Percentiles rank a stretch among this genome's conserved stretches.
Conservation (phyloP, 2,797 vertebrate genomes). For the Pelobates cultripes region DNA sequence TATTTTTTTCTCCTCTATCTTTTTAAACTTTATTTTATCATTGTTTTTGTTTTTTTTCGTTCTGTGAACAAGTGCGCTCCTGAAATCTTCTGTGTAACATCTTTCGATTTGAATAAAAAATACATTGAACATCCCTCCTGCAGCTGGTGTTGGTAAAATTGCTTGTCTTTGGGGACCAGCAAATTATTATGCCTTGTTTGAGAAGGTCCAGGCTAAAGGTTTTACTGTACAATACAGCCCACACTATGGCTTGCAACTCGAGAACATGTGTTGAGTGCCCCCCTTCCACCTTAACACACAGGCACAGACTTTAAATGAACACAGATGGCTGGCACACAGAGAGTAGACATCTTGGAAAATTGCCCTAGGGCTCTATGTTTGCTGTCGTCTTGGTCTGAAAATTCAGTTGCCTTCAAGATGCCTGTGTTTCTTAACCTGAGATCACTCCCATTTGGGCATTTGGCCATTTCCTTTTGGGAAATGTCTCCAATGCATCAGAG, state of each 20-base stretch:
- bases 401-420: slow-evolving; percentile 81
- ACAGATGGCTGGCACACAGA: slow-evolving; percentile 89
- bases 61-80: slow-evolving; percentile 80
- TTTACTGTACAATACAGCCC: slow-evolving; percentile 82
- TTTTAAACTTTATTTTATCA: slow-evolving; percentile 61
- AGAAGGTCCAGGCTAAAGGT: slow-evolving; percentile 86
- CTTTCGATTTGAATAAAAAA: slow-evolving; percentile 92
- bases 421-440: slow-evolving; percentile 84
- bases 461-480: slow-evolving; percentile 84
- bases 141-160: slow-evolving; percentile 87
- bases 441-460: slow-evolving; percentile 79
- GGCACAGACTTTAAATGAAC: slow-evolving; percentile 81
- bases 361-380: slow-evolving; percentile 69
- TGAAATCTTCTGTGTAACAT: slow-evolving; percentile 92
- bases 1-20: neutral
- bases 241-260: slow-evolving; percentile 89
- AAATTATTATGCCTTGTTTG: slow-evolving; percentile 80
- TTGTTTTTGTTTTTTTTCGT: slow-evolving; percentile 62
- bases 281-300: slow-evolving; percentile 48
- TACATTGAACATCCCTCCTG: slow-evolving; percentile 88
- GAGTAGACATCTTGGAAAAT: slow-evolving; percentile 75
- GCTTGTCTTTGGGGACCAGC: slow-evolving; percentile 75
- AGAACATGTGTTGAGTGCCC: slow-evolving; percentile 74
- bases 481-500: slow-evolving; percentile 78
- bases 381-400: slow-evolving; percentile 70